phyloP scores from a whole-genome alignment of 2,113 vertebrate genomes.

The Meles meles region DNA sequence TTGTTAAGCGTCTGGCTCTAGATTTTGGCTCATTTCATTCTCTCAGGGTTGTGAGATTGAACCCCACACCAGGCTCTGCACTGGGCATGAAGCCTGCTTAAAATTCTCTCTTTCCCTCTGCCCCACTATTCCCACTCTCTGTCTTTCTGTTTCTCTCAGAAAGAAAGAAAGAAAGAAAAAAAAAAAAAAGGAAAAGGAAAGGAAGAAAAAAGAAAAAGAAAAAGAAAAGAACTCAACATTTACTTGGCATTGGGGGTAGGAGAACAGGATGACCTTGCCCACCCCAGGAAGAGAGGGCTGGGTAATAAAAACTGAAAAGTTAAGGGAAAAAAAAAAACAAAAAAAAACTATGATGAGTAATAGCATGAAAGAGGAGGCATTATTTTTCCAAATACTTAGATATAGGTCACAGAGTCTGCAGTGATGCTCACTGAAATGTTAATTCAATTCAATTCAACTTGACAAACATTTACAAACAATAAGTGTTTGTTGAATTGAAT shows the following conservation, averaged over 20 bases:
- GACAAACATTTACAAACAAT: conserved; percentile 72
- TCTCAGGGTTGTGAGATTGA: not conserved
- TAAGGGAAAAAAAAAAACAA: not conserved
- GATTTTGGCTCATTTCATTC: not conserved
- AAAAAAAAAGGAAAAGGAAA: rapidly evolving
- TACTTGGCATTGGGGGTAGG: not conserved
- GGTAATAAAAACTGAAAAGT: not conserved
- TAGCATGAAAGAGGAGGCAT: not conserved
- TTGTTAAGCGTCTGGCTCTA: not conserved
- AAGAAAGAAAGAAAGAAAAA: not conserved
- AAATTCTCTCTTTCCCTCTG: not conserved
- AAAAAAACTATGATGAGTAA: not conserved
- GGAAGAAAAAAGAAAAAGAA: not conserved
- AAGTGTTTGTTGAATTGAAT: conserved; percentile 60
- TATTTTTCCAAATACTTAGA: conserved; percentile 62
- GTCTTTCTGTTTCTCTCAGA: not conserved
- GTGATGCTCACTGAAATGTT: conserved; percentile 54
- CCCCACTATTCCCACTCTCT: not conserved
- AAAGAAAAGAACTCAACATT: not conserved
- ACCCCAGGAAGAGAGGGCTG: not conserved
- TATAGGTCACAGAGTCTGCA: conserved; percentile 56
- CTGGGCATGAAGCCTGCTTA: not conserved
- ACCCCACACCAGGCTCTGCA: not conserved
- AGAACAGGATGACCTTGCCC: not conserved
- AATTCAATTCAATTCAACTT: conserved; percentile 66